Conservation (phyloP, 64 coral and sea anemone genomes). For the Cladopsammia gracilis region DNA sequence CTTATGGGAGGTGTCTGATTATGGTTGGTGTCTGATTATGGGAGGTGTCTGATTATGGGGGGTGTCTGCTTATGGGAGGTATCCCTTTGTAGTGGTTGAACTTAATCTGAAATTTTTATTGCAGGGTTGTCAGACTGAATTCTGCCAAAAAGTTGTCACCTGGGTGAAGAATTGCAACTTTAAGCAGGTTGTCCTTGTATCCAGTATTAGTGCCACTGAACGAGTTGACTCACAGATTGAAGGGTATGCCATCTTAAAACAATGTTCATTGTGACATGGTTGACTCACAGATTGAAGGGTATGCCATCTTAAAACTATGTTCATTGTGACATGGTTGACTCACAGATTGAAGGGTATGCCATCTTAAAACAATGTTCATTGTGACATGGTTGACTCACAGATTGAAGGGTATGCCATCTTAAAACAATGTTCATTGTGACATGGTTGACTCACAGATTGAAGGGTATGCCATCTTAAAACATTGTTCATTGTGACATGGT, state of each 20-base stretch:
- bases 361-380: neutral
- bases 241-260: neutral
- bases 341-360: constrained; percentile 41
- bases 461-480: neutral
- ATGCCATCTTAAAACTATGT: neutral
- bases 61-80: too few species aligned
- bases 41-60: too few species aligned
- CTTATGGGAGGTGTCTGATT: too few species aligned
- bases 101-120: too few species aligned
- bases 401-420: constrained; percentile 12
- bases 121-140: constrained; percentile 10
- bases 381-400: constrained; percentile 40
- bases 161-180: constrained; percentile 36
- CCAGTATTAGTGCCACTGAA: constrained; percentile 37
- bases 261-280: neutral
- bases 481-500: neutral
- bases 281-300: constrained; percentile 51
- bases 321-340: neutral
- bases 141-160: neutral
- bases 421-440: neutral
- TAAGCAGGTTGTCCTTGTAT: constrained; percentile 30
- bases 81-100: too few species aligned
- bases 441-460: constrained; percentile 42
- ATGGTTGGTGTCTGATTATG: too few species aligned
- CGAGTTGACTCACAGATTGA: constrained; percentile 38